Conservation (phyloP, 2,797 vertebrate genomes). For the Cossypha polioptera region DNA sequence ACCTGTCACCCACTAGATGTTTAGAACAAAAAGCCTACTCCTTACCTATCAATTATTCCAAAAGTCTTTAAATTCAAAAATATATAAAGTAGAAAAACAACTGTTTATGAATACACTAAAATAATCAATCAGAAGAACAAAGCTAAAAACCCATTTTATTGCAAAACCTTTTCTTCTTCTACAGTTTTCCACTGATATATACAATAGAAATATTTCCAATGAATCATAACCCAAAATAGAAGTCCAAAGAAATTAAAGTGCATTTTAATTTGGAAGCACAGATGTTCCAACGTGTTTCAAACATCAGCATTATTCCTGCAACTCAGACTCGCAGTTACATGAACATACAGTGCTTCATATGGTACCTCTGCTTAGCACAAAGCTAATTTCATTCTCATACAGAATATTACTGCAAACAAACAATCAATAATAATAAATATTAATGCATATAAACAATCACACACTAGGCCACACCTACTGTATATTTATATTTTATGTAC, state of each 20-base stretch:
- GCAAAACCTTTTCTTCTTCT: neutral
- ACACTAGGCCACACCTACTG: neutral
- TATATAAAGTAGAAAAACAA: neutral
- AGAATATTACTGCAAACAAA: neutral
- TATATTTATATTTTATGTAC: neutral
- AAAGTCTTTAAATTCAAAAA: neutral
- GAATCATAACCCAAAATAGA: neutral
- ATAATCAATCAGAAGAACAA: neutral
- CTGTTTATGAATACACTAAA: neutral
- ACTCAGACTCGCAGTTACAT: fast-evolving
- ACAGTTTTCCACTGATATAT: neutral
- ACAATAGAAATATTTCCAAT: neutral
- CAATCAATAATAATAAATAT: too few relatives aligned
- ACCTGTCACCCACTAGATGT: neutral
- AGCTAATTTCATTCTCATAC: neutral
- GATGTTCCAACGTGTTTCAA: neutral
- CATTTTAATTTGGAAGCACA: neutral
- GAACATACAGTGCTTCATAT: fast-evolving
- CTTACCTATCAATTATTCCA: neutral
- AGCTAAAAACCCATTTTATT: neutral
- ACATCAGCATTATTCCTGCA: neutral
- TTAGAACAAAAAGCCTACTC: neutral
- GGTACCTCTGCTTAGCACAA: neutral
- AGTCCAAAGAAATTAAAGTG: neutral
- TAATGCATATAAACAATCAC: neutral